Evolutionary conservation across 2,113 vertebrate species (phyloP), one percentile per base, ranked within the genome.

Genomic region (Ameiurus melas): DNA sequence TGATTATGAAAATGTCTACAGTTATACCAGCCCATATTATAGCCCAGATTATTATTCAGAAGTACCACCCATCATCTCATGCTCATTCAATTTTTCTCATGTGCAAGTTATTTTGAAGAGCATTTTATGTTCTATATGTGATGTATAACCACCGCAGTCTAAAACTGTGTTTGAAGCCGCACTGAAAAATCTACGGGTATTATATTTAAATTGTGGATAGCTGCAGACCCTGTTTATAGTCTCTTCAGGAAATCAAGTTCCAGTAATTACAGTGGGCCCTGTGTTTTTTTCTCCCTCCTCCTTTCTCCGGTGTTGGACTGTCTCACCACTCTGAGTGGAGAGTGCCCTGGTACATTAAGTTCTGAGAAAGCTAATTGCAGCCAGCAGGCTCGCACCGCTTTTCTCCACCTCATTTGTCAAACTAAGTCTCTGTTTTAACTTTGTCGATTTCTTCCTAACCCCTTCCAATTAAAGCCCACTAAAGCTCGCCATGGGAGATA

Each of bases 401-500:
- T 88, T 86, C 73, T 87, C 43, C 66, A 85, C 85, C 88, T 89
- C 92, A 92, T 90, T 92, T 89, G 89, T 92, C 92, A 92, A 88
- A 88, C 86, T 88, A 89, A 84, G 85, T 84, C 85, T 87, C 71
- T 87, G 77, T 88, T 88, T 92, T 89, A 87, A 92, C 90, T 92
- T 89, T 88, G 91, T 90, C 84, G 84, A 91, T 90, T 90, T 90
- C 89, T 87, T 89, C 90, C 89, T 91, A 89, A 92, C 85, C 87
- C 90, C 62, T 83, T 89, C 87, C 89, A 93, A 93, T 93, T 92
- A 91, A 92, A 91, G 89, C 68, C 89, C 88, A 80, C 89, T 88
- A 89, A 88, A 90, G 90, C 89, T 88, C 78, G 79, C 83, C 83
- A 84, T 79, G 86, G 84, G 87, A 89, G 88, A 91, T 70, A 66